These are phyloP conservation scores for Stichopus horrens DNA, from an alignment of 53 echinoderm and acorn worm species.

Conservation along the genomic window DNA sequence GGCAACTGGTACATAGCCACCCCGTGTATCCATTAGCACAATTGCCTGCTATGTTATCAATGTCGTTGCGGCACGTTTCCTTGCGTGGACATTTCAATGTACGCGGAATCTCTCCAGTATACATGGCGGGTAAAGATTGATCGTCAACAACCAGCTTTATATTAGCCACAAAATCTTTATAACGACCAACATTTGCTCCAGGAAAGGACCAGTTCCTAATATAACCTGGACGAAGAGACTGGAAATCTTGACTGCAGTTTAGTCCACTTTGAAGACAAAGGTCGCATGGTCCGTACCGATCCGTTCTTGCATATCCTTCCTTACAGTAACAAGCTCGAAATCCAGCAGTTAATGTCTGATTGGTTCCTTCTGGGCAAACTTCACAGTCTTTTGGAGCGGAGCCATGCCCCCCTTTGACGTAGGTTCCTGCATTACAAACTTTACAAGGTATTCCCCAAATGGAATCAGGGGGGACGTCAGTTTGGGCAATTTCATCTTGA, in stretches of 20 bases:
- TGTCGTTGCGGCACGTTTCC: background rate
- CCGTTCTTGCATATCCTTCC: background rate
- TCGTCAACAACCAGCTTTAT: background rate
- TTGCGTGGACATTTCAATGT: background rate
- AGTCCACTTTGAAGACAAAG: conserved; percentile 4
- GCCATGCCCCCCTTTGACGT: background rate
- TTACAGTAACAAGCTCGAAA: conserved; percentile 25
- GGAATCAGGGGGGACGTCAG: background rate
- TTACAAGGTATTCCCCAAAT: background rate
- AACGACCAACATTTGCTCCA: background rate
- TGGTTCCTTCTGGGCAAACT: conserved; percentile 30
- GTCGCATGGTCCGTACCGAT: conserved; percentile 5
- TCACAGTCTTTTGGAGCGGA: background rate
- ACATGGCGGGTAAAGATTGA: background rate
- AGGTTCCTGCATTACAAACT: conserved; percentile 24
- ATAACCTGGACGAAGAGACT: background rate
- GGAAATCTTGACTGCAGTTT: background rate
- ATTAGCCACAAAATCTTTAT: conserved; percentile 15
- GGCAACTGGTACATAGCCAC: conserved; percentile 15
- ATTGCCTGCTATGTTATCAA: background rate
- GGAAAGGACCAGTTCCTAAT: conserved; percentile 21
- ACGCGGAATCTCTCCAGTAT: background rate
- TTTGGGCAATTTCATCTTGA: conserved; percentile 12
- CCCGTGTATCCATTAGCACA: conserved; percentile 18
- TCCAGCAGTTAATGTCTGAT: background rate